A percentile compares a stretch with the other conserved stretches of the same genome.
These are phyloP conservation scores for Atrichornis clamosus DNA, from an alignment of 2,113 vertebrate genomes.

Conservation along the genomic window DNA sequence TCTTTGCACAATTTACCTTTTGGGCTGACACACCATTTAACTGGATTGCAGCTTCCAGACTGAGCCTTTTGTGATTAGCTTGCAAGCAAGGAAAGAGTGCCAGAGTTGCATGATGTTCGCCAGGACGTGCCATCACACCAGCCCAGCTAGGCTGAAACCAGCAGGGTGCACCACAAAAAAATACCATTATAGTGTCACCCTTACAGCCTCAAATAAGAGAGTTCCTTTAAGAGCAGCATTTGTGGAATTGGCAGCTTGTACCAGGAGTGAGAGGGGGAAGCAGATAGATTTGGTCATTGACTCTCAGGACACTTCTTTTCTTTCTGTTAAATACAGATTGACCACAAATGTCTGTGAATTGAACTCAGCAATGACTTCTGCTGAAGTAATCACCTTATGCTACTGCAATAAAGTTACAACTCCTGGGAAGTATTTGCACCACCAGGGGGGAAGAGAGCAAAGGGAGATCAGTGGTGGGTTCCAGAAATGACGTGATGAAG, in stretches of 20 bases:
- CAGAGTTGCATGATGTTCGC: neutral
- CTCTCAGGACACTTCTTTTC: neutral
- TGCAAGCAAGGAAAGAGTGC: neutral
- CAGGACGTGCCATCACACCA: accelerated
- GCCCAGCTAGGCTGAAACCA: neutral
- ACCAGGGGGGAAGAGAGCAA: neutral
- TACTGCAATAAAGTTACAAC: neutral
- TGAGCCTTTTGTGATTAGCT: neutral
- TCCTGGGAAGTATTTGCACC: neutral
- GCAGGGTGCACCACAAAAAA: neutral
- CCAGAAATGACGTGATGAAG: neutral
- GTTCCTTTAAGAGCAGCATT: neutral
- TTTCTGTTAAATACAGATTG: neutral
- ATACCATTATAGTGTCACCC: accelerated
- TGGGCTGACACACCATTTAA: neutral
- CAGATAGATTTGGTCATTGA: neutral
- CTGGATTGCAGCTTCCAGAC: neutral
- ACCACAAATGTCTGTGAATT: neutral
- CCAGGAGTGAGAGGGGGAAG: neutral
- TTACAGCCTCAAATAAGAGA: neutral
- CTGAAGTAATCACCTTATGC: neutral
- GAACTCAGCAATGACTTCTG: neutral
- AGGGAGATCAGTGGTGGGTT: neutral
- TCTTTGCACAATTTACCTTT: neutral
- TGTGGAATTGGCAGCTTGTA: neutral